phyloP scores from a whole-genome alignment of 2,888 invertebrate genomes.

The Ischnus inquisitorius region DNA sequence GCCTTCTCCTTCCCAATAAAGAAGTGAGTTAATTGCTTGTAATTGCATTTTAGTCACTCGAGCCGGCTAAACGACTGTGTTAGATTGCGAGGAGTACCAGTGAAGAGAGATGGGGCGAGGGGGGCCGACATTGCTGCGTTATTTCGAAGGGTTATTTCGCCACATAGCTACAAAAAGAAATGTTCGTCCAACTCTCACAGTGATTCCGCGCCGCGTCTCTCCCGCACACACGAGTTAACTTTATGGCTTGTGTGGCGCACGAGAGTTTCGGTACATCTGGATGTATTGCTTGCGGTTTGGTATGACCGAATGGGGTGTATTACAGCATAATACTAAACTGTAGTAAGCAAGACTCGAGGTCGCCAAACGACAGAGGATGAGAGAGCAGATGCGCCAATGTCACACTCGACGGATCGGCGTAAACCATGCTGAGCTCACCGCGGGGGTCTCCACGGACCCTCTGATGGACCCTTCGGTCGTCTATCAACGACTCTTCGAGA shows the following conservation, averaged over 20 bases:
- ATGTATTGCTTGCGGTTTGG: neutral
- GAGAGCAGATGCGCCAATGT: constrained; percentile 80
- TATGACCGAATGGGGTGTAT: constrained; percentile 1
- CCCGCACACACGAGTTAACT: constrained; percentile 71
- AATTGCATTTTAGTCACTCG: constrained; percentile 80
- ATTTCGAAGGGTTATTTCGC: constrained; percentile 36
- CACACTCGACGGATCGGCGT: constrained; percentile 76
- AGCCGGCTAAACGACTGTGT: constrained; percentile 60
- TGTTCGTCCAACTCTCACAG: neutral
- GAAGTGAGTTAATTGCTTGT: constrained; percentile 75
- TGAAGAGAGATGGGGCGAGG: constrained; percentile 6
- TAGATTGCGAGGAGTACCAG: constrained; percentile 13
- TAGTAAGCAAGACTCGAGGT: neutral
- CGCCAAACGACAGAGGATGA: neutral
- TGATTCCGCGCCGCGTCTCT: neutral
- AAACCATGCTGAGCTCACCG: constrained; percentile 55
- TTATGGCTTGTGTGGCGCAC: constrained; percentile 56
- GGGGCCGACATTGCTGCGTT: neutral
- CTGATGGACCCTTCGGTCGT: constrained; percentile 37
- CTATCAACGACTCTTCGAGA: constrained; percentile 25
- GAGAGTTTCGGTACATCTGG: constrained; percentile 39
- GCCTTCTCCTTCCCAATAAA: constrained; percentile 59
- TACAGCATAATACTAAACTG: neutral
- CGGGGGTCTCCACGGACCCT: constrained; percentile 58
- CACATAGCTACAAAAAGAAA: constrained; percentile 1